Evolutionary conservation across 92 coral and sea anemone species (phyloP), one percentile per base, ranked within the genome.

Genomic region (Blastomussa wellsi): DNA sequence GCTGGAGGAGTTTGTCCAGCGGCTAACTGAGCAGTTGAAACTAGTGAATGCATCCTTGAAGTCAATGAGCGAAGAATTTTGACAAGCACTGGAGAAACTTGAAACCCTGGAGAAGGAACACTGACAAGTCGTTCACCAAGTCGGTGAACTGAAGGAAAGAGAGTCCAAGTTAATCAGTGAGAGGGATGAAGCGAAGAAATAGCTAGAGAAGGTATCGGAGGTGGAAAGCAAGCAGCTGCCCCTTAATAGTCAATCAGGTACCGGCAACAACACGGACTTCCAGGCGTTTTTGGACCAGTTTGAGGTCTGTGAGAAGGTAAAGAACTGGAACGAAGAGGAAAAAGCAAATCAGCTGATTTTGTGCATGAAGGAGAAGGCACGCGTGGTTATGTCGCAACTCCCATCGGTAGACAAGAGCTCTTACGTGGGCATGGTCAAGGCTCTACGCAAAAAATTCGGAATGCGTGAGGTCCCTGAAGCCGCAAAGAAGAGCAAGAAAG

Each of bases 401-500:
- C 17, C 59, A 11, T 62, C 35, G 1, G 32, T 4, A 6, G 69
- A 62, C 69, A 62, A 62, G 69, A 24, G 26, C 32, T 13, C 70
- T 29, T 86, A 86, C 76, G 10, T 2, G 35, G 7, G 55, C 72
- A 82, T 72, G 86, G 83, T 77, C 20, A 32, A 73, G 47, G 82
- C 68, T 20, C 74, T 84, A 1, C 68, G 82, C 66, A n/a, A n/a
- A n/a, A n/a, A 72, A 59, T 20, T 74, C 9, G 76, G 76, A 15
- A 84, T 84, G 87, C 75, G 35, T 26, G 78, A 76, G 77, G 83
- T 65, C 6, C 88, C 83, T 16, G 78, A 85, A 67, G 78, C 78
- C 35, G 88, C 71, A 17, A 83, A 74, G n/a, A n/a, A n/a, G n/a
- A n/a, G 87, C 81, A 72, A 82, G 79, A 29, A 71, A 83, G 87